A percentile compares a stretch with the other conserved stretches of the same genome.
Evolutionary conservation across 2,797 vertebrate genomes (phyloP).

Genomic region (Jordanella pulchra): DNA sequence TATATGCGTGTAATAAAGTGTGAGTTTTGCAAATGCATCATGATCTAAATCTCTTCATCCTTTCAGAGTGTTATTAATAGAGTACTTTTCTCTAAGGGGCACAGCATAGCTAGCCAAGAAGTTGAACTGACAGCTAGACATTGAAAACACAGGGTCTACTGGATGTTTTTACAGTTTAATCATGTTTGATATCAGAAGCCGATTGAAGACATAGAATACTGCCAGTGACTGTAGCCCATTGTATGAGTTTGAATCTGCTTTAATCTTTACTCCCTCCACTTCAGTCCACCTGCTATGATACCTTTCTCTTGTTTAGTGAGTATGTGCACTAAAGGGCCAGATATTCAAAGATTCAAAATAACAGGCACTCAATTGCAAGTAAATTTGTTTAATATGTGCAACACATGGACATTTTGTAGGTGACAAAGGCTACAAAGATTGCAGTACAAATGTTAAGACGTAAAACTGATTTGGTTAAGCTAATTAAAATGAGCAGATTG

Average conservation of each 20-base stretch:
- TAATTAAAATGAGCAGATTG: too few relatives aligned
- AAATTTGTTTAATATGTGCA: too few relatives aligned
- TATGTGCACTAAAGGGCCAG: too few relatives aligned
- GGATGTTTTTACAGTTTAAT: slow-evolving; percentile 63
- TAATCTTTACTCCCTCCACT: slow-evolving; percentile 27
- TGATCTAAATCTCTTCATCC: slow-evolving; percentile 1
- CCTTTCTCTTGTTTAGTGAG: slow-evolving; percentile 15
- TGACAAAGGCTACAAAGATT: too few relatives aligned
- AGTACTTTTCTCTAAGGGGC: slow-evolving; percentile 12
- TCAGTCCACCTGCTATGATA: slow-evolving; percentile 10
- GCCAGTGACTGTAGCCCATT: slow-evolving; percentile 66
- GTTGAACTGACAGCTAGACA: slow-evolving; percentile 34
- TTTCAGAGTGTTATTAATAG: neutral
- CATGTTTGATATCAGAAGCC: slow-evolving; percentile 57
- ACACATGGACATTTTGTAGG: too few relatives aligned
- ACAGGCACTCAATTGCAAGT: too few relatives aligned
- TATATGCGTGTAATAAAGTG: neutral
- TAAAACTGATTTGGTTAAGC: too few relatives aligned
- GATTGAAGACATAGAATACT: slow-evolving; percentile 45
- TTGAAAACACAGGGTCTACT: slow-evolving; percentile 38
- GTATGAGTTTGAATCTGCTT: slow-evolving; percentile 66
- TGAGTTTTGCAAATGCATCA: slow-evolving; percentile 2
- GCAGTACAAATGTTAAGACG: too few relatives aligned
- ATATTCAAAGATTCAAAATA: too few relatives aligned
- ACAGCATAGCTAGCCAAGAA: slow-evolving; percentile 13